Percentiles rank a stretch among this genome's conserved stretches.
phyloP scores from a whole-genome alignment of 2,113 vertebrate genomes.

The Myotis yumanensis region DNA sequence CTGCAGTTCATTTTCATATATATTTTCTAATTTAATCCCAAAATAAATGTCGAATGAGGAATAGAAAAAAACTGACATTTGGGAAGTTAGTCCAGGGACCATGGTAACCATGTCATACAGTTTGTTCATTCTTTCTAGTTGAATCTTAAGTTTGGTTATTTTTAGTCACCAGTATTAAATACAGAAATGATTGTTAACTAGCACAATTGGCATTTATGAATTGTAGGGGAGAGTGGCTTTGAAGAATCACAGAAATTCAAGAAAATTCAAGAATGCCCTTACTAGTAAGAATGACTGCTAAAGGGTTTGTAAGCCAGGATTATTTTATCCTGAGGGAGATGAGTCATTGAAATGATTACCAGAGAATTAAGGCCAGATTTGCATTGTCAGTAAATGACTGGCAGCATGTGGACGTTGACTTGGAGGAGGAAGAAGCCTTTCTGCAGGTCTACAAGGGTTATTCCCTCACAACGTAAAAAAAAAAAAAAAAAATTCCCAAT shows the following conservation, averaged over 20 bases:
- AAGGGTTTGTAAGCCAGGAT: conserved; percentile 15
- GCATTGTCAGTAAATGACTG: not conserved
- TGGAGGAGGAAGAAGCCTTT: not conserved
- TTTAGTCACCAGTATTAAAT: conserved; percentile 17
- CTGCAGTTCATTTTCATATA: not conserved
- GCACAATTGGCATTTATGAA: not conserved
- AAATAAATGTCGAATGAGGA: conserved; percentile 33
- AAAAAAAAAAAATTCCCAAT: not conserved
- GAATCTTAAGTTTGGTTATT: conserved; percentile 36
- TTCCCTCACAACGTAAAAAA: not conserved
- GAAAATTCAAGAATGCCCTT: not conserved
- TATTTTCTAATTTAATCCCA: conserved; percentile 1
- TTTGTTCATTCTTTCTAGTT: conserved; percentile 44
- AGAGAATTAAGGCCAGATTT: conserved; percentile 27
- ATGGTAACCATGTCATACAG: not conserved
- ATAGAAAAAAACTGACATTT: conserved; percentile 23
- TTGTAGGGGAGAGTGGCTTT: not conserved
- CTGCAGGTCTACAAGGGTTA: not conserved
- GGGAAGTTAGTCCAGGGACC: conserved; percentile 1
- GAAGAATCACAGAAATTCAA: conserved; percentile 7
- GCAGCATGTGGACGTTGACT: not conserved
- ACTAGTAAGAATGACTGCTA: not conserved
- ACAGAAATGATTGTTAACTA: conserved; percentile 29
- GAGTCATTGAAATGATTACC: not conserved
- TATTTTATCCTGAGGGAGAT: conserved; percentile 32